Evolutionary conservation across 2,888 invertebrate species (phyloP).

Genomic region (Agrochola lota): DNA sequence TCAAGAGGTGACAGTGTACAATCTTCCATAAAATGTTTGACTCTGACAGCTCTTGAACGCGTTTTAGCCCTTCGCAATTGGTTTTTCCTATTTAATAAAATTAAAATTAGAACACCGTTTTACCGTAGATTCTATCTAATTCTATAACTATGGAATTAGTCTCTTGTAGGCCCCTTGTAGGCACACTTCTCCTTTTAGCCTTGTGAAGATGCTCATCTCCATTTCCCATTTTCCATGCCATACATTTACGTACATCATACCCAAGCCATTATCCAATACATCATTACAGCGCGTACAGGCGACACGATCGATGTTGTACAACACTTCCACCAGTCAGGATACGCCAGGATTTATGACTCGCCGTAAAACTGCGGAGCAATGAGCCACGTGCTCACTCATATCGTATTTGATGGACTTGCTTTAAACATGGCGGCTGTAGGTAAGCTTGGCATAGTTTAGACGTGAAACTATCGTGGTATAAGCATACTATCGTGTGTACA

Average conservation of each 20-base stretch:
- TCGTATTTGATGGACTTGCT: conserved; percentile 45
- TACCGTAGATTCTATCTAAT: background rate
- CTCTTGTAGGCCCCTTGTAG: background rate
- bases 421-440: conserved; percentile 24
- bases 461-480: conserved; percentile 10
- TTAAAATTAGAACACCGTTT: too few species aligned
- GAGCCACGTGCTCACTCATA: conserved; percentile 51
- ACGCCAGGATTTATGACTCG: conserved; percentile 60
- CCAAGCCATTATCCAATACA: conserved; percentile 27
- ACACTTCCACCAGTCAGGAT: conserved; percentile 43
- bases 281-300: conserved; percentile 49
- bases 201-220: conserved; percentile 11
- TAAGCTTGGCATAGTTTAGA: conserved; percentile 30
- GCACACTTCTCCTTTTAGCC: too few species aligned
- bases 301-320: conserved; percentile 54
- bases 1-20: too few species aligned
- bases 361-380: conserved; percentile 62
- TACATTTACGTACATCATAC: conserved; percentile 26
- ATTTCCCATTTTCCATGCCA: conserved; percentile 22
- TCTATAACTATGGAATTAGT: background rate
- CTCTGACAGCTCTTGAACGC: too few species aligned
- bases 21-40: too few species aligned
- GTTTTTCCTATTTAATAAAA: too few species aligned
- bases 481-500: background rate
- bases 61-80: too few species aligned